Percentiles rank a stretch among this genome's conserved stretches.
Evolutionary conservation across 2,797 vertebrate genomes (phyloP).

Genomic region (Morelia viridis): DNA sequence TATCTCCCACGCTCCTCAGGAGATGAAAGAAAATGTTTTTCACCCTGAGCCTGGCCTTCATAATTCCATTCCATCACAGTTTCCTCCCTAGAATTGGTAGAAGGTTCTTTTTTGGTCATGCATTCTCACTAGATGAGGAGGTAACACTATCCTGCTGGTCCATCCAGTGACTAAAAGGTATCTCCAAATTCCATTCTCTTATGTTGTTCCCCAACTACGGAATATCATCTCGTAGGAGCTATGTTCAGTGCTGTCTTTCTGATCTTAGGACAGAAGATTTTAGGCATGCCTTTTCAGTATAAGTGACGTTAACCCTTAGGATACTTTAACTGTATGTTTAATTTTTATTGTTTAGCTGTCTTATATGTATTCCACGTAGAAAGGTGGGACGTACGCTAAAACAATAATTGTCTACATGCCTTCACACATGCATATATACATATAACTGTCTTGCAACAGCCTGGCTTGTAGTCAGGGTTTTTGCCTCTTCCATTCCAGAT

Average conservation of each 20-base stretch:
- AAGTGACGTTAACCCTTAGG: background rate
- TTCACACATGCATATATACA: background rate
- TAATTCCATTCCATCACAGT: background rate
- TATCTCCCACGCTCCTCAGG: too few species aligned
- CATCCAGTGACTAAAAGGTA: background rate
- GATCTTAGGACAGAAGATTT: background rate
- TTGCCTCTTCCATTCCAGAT: background rate
- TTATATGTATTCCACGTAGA: background rate
- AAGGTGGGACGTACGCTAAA: background rate
- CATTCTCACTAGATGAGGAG: background rate
- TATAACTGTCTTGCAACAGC: background rate
- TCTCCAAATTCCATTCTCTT: background rate
- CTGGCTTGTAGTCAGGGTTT: background rate
- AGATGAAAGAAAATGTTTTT: too few species aligned
- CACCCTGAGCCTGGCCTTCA: too few species aligned
- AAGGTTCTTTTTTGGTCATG: background rate
- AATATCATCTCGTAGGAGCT: background rate
- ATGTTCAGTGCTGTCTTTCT: background rate
- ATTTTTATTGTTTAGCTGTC: background rate
- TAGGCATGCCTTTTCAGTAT: background rate
- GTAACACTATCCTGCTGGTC: background rate
- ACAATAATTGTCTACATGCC: background rate
- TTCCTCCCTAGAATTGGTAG: background rate
- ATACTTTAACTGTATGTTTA: background rate
- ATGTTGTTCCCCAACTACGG: background rate